Base-by-base conservation (phyloP, 1,140 invertebrate genomes). In the Drosophila kikkawai region DNA sequence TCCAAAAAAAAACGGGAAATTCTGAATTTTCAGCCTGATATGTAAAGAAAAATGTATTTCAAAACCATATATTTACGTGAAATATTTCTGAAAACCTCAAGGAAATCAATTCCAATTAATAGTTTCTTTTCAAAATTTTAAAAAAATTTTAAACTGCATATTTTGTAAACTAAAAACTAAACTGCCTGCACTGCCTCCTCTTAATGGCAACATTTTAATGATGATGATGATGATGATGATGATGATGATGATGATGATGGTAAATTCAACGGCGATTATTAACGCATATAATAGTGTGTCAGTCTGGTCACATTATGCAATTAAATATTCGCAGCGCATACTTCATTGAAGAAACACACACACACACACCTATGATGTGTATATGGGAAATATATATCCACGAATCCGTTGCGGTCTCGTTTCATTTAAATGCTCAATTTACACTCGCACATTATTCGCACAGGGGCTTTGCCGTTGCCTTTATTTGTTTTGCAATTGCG, bases 271-370 rank as follows among this genome's bases (percentile, higher is more conserved):
- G 42, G 32, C 36, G 56, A 70, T 78, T 57, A 69, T 73, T 57
- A 69, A 76, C 59, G 66, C 32, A 61, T 37, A 55, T 37, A 55
- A 55, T 64, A 82, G 57, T 79, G 58, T 64, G 75, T 64, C 65
- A 71, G 65, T 55, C 47, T 70, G 50, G 57, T 26, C 26, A 48
- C 50, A 84, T 85, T 85, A 85, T 82, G 82, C 80, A 83, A 83
- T 83, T 83, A 69, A 70, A 41, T 69, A 83, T 70, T 69, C 69
- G 64, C 64, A 65, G 29, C 51, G 73, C 75, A 69, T 76, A 74
- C 34, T 63, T 67, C 68, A 71, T 74, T 61, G 56, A 44, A 57
- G 73, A 68, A 34, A 58, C 34, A 32, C 32, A 42, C 22, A 42
- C 13, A 13, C 34, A 19, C 22, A 26, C 32, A 19, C 15, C 47